Base-by-base conservation (phyloP, 2,888 invertebrate species). In the Drosophila mimetica region DNA sequence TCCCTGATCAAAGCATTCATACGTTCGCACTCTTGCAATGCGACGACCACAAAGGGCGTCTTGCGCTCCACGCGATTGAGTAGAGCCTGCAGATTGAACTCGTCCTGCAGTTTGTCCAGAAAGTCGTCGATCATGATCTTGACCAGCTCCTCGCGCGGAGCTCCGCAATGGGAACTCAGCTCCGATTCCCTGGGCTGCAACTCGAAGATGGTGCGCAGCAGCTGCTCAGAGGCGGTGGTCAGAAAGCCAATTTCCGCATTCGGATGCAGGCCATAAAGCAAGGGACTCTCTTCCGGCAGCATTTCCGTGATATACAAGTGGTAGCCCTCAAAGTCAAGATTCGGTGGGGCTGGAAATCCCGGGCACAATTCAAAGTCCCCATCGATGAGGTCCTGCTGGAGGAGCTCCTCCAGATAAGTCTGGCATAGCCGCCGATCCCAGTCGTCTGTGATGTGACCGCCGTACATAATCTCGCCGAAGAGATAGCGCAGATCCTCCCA, bases 401-500 rank as follows among this genome's bases (percentile, higher is more conserved):
- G 95, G 89, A 96, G 96, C 89, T 97, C 98, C 77, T 96, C 93
- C 57, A 99, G 92, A 92, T 96, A 97, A 0, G 96, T 96, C 57
- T 95, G 94, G 89, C 98, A 98, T 1, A 98, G 93, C 18, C 97
- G 93, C 32, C 98, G 93, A 91, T 98, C 98, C 98, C 98, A 98
- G 90, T 98, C 98, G 89, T 98, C 98, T 0, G 98, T 98, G 81
- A 98, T 98, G 89, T 98, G 98, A 0, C 98, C 98, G 1, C 98
- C 98, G 90, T 98, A 98, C 98, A 98, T 98, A 79, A 98, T 98
- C 92, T 98, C 98, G 0, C 98, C 98, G 89, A 98, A 98, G 30
- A 98, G 93, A 90, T 98, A 98, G 2, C 98, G 94, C 81, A 98
- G 92, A 92, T 98, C 98, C 91, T 98, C 98, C 97, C 97, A 98